Evolutionary conservation across 2,888 invertebrate genomes (phyloP), one percentile per base, ranked within the genome.

Genomic region (Fragum sueziense): DNA sequence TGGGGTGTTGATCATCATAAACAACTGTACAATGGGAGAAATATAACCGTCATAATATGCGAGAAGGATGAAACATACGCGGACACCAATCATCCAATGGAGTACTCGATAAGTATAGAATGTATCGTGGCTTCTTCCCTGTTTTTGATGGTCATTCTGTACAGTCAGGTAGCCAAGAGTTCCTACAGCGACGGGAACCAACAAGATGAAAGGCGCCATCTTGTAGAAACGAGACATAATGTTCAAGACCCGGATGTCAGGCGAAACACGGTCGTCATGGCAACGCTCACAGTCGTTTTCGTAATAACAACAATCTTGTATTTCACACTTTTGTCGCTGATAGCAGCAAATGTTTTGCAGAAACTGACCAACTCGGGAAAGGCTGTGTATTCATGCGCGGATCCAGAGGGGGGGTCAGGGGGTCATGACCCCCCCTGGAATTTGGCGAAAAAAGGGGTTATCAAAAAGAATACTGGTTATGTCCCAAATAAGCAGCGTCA

Each of bases 221-320:
- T 17, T 11, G 54, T 11, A 7, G 54, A n/a, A 6, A 6, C 20
- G 11, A n/a, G 57, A 25, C 57, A 57, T 25, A 25, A 57, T 22
- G 51, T 22, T 4, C 41, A 17, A 47, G 51, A 47, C 1, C n/a
- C 29, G 17, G 25, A 37, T 33, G 47, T 80, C 9, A 22, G 73
- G 14, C 29, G 70, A 27, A 80, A 76, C 34, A 76, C 80, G 31
- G 7, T 69, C 27, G 70, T 76, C 2, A 76, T 73, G 80, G 54
- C 72, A 14, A 67, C 73, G 27, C 34, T 80, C n/a, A 76, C 76
- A 2, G 27, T 57, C 14, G 70, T 76, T 6, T 80, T 80, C 37
- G 65, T 73, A 31, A 22, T 76, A 20, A 76, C 70, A 3, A 73
- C 73, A 2, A 65, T 80, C 25, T 22, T 65, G 22, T 80, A 80